Percentiles rank a stretch among this genome's conserved stretches.
These are phyloP conservation scores for Aurelia coerulea DNA, from an alignment of 30 jellyfish, hydroid and myxozoan genomes.

Conservation along the genomic window DNA sequence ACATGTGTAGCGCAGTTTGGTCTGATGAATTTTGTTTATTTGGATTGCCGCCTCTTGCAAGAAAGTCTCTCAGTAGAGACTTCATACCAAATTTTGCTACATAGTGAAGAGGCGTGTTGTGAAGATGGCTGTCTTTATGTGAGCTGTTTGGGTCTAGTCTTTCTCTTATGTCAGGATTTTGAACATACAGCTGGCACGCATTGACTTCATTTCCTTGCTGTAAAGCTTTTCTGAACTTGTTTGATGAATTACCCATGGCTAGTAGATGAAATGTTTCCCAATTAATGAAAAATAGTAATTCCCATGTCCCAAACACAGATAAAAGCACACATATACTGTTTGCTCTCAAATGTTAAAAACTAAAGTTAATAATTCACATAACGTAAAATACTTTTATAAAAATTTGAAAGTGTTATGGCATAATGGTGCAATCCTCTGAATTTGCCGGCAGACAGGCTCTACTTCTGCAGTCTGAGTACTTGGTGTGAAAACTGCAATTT, in stretches of 20 bases:
- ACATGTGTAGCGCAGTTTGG: constrained; percentile 68
- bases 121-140: constrained; percentile 42
- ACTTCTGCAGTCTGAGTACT: too few relatives aligned
- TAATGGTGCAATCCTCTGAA: too few relatives aligned
- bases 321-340: too few relatives aligned
- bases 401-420: too few relatives aligned
- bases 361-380: too few relatives aligned
- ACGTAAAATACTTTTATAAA: too few relatives aligned
- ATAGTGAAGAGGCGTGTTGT: constrained; percentile 68
- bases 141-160: constrained; percentile 59
- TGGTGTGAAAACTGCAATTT: too few relatives aligned
- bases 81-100: constrained; percentile 73
- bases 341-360: too few relatives aligned
- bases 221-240: constrained; percentile 75
- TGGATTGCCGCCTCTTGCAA: constrained; percentile 81
- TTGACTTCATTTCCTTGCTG: constrained; percentile 67
- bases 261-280: too few relatives aligned
- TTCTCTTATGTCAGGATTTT: constrained; percentile 71
- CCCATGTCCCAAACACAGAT: too few relatives aligned
- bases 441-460: too few relatives aligned
- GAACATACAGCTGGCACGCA: constrained; percentile 72
- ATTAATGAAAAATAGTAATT: too few relatives aligned
- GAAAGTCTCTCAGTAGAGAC: constrained; percentile 66
- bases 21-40: constrained; percentile 53
- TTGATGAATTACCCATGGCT: constrained; percentile 65